These are phyloP conservation scores for Graphium colonna DNA, from an alignment of 2,888 invertebrate species.

Conservation along the genomic window DNA sequence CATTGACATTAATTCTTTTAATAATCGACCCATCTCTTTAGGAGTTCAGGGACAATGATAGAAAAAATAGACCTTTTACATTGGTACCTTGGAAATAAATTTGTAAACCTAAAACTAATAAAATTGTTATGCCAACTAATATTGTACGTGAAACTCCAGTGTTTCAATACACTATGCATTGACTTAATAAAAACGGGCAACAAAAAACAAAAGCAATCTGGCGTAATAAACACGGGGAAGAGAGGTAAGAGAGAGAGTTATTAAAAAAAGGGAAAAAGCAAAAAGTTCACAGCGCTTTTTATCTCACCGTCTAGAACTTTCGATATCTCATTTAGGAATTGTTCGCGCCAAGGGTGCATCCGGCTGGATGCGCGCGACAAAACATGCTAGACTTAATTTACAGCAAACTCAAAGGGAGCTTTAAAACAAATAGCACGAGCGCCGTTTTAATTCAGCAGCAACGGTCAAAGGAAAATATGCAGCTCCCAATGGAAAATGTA, in stretches of 20 bases:
- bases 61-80: too few species aligned
- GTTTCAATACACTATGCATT: too few species aligned
- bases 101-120: too few species aligned
- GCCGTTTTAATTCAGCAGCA: constrained; percentile 16
- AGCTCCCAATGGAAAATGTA: constrained; percentile 1
- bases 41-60: too few species aligned
- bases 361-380: constrained; percentile 5
- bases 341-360: background rate
- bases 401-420: constrained; percentile 5
- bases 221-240: too few species aligned
- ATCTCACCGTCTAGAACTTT: background rate
- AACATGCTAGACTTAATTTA: constrained; percentile 14
- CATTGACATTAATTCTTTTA: too few species aligned
- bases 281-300: background rate
- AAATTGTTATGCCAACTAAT: too few species aligned
- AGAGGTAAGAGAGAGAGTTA: background rate
- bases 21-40: too few species aligned
- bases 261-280: background rate
- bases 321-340: constrained; percentile 5
- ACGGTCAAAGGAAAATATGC: constrained; percentile 17
- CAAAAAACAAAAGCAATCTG: too few species aligned
- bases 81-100: too few species aligned
- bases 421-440: constrained; percentile 8
- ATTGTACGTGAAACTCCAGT: too few species aligned
- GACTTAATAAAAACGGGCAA: too few species aligned